Evolutionary conservation across 2,113 vertebrate species (phyloP), one percentile per base, ranked within the genome.

Genomic region (Tetraodon nigroviridis): DNA sequence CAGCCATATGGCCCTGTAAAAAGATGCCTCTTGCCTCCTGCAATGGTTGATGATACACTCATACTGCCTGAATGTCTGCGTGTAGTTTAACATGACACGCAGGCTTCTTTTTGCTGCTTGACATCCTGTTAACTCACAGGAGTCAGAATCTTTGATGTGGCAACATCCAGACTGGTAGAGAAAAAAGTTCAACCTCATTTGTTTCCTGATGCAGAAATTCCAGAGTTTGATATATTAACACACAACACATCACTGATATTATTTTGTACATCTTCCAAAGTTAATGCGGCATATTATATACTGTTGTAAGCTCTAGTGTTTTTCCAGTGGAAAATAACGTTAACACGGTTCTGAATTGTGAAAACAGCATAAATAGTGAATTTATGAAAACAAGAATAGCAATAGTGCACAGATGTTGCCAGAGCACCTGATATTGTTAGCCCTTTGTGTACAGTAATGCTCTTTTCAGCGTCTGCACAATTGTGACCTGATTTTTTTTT

Each of bases 401-500:
- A 17, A 37, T 44, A 44, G 13, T 16, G 13, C 16, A 44, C 13
- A 16, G 17, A 14, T 44, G 42, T 17, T 44, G 20, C 4, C 62
- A 55, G 24, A 41, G 62, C 41, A 41, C 19, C 24, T 24, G 29
- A 20, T n/a, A 47, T 42, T 10, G 16, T 45, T 42, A 16, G 15
- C 32, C 32, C 50, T 61, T 53, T 46, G 51, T 75, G 60, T 41
- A 22, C 47, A 72, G 45, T 63, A 60, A 47, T 58, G 50, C 18
- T 45, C 58, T 71, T 70, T 67, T 75, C 59, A 61, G 63, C 47
- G 47, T 66, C 50, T 62, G 41, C 49, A 61, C 62, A 64, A 61
- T 70, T 81, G 82, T 81, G 75, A 78, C 80, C 69, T 55, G 75
- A 55, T 79, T 81, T 76, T 45, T 49, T 18, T 37, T 37, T 12